Evolutionary conservation across 2,888 invertebrate species (phyloP), one percentile per base, ranked within the genome.

Genomic region (Ophion obscuratus): DNA sequence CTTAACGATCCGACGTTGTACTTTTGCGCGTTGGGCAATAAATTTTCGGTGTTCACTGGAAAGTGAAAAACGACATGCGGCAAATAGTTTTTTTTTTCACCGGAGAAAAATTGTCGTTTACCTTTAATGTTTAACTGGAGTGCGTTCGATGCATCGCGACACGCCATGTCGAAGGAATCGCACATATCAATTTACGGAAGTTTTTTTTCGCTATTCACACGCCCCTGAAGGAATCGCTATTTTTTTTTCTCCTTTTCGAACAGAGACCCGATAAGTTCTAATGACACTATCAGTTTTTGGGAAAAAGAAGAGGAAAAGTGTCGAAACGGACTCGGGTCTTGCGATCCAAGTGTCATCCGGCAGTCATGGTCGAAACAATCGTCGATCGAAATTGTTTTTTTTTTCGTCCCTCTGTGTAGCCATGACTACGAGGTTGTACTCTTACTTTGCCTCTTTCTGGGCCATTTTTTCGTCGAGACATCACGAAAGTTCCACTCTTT

Each of bases 11-110:
- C 90, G 70, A 88, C 79, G 78, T 91, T 91, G 73, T 87, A 90
- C 75, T 90, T 91, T 74, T 89, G 90, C 44, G 88, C 57, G 59
- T 81, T 81, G 11, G 92, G 89, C 68, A 91, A 81, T 76, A 91
- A 89, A 89, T 91, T 92, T 91, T 92, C 92, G 78, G 89, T 90
- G 68, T 93, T 93, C 66, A 92, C 92, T 92, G 77, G 68, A 91
- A 89, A n/a, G 7, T 27, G 62, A 62, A 47, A 17, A 14, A 53
- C 44, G 27, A 64, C 68, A 59, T 64, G 75, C 2, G n/a, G 40
- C 57, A 53, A 44, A 24, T 44, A 24, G 17, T 40, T 67, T 24
- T 57, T 36, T 20, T 27, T 31, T 36, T 67, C 11, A 31, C 40
- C 0, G 9, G 24, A 7, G 3, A 27, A 24, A 31, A 27, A 61